Evolutionary conservation across 2,888 invertebrate species (phyloP), one percentile per base, ranked within the genome.

Genomic region (Seira ritae): DNA sequence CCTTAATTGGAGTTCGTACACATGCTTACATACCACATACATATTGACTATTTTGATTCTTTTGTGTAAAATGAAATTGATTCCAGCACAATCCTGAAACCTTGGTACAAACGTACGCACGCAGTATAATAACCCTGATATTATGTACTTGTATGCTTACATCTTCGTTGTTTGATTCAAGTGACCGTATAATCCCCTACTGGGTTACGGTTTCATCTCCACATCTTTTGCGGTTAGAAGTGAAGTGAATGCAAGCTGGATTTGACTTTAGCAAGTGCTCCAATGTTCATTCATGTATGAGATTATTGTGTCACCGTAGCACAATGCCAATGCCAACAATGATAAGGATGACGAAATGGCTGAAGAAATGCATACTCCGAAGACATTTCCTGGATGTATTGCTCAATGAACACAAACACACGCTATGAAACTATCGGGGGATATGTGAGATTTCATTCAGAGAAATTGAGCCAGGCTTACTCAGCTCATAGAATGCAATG

Each of bases 191-290:
- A n/a, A n/a, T n/a, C n/a, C n/a, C n/a, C n/a, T n/a, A n/a, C n/a
- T n/a, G n/a, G n/a, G n/a, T n/a, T n/a, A n/a, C n/a, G n/a, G n/a
- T n/a, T n/a, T n/a, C n/a, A n/a, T n/a, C n/a, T n/a, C n/a, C n/a
- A n/a, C n/a, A n/a, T n/a, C n/a, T 72, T 55, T 24, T 60, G 72
- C 24, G 60, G 72, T 72, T 62, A 72, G 31, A 55, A 60, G 60
- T 60, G 60, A 72, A 55, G n/a, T 65, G 65, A 66, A 65, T 42
- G 37, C 22, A 66, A 69, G n/a, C n/a, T n/a, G n/a, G n/a, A n/a
- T n/a, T 68, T 78, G 78, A 78, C 78, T 71, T 78, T 78, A 71
- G 72, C n/a, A n/a, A n/a, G n/a, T n/a, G 67, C 71, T 71, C 72
- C 50, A 42, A 66, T 78, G 67, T 12, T 71, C 66, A 23, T 37